These are phyloP conservation scores for Ophion ellenae DNA, from an alignment of 2,888 invertebrate genomes.

Conservation along the genomic window DNA sequence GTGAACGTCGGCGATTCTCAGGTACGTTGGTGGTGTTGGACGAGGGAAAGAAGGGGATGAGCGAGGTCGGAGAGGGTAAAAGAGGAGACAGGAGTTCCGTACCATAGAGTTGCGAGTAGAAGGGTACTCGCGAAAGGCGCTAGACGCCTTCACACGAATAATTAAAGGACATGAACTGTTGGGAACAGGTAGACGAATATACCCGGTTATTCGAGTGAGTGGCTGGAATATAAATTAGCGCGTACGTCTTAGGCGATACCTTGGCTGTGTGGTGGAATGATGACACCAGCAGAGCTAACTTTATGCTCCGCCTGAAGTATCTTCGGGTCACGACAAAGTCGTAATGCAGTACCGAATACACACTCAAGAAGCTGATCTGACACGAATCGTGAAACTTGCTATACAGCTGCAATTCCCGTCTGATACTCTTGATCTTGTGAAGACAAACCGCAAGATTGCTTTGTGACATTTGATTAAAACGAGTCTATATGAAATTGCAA, in stretches of 20 bases:
- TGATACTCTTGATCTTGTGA: neutral
- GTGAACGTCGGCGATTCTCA: neutral
- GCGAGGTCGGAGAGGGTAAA: constrained; percentile 11
- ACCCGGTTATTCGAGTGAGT: constrained; percentile 70
- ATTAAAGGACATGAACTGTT: constrained; percentile 71
- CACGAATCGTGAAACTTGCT: constrained; percentile 47
- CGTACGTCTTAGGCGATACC: constrained; percentile 65
- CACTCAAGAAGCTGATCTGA: constrained; percentile 52
- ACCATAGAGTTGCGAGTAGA: constrained; percentile 32
- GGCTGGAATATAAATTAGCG: constrained; percentile 77
- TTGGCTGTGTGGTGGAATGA: constrained; percentile 43
- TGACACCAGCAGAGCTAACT: constrained; percentile 53
- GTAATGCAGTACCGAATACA: constrained; percentile 61
- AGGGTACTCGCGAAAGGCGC: constrained; percentile 36
- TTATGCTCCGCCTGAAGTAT: constrained; percentile 50
- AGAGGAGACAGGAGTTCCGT: constrained; percentile 31
- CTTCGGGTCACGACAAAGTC: constrained; percentile 49
- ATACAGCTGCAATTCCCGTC: constrained; percentile 15
- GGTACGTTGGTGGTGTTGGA: neutral
- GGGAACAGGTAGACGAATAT: constrained; percentile 68
- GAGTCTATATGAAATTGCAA: neutral
- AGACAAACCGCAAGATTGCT: constrained; percentile 5
- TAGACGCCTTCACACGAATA: constrained; percentile 70
- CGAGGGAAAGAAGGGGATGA: neutral
- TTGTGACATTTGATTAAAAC: neutral